Evolutionary conservation across 2,797 vertebrate species (phyloP).

Genomic region (Hozukius guyotensis): DNA sequence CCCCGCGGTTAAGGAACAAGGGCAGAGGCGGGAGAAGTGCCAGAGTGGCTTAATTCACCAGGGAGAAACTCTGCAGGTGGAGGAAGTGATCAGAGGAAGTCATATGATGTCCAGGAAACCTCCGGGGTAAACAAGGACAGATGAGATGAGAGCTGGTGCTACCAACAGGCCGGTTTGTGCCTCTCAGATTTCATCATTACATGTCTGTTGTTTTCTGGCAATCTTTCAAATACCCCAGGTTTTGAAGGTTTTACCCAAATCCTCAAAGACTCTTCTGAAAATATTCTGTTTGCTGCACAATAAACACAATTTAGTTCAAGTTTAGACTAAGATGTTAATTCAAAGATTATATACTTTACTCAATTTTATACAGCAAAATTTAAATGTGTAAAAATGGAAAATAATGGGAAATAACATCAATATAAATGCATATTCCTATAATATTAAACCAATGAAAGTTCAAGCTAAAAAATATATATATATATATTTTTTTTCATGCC

Average conservation of each 20-base stretch:
- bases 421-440: neutral
- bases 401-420: neutral
- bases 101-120: slow-evolving; percentile 52
- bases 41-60: slow-evolving; percentile 72
- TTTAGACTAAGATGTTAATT: neutral
- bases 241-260: neutral
- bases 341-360: neutral
- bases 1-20: slow-evolving; percentile 65
- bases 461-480: too few species aligned
- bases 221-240: neutral
- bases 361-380: too few species aligned
- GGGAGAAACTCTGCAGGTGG: slow-evolving; percentile 62
- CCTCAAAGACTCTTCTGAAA: neutral
- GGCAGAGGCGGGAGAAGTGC: slow-evolving; percentile 57
- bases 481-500: neutral
- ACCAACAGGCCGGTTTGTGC: neutral
- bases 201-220: neutral
- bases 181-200: neutral
- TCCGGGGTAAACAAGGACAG: slow-evolving; percentile 33
- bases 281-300: neutral
- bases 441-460: neutral
- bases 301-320: neutral
- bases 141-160: slow-evolving; percentile 4
- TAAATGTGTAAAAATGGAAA: neutral
- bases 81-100: slow-evolving; percentile 69